Evolutionary conservation across 2,888 invertebrate genomes (phyloP).

Genomic region (Lochmaea capreae): DNA sequence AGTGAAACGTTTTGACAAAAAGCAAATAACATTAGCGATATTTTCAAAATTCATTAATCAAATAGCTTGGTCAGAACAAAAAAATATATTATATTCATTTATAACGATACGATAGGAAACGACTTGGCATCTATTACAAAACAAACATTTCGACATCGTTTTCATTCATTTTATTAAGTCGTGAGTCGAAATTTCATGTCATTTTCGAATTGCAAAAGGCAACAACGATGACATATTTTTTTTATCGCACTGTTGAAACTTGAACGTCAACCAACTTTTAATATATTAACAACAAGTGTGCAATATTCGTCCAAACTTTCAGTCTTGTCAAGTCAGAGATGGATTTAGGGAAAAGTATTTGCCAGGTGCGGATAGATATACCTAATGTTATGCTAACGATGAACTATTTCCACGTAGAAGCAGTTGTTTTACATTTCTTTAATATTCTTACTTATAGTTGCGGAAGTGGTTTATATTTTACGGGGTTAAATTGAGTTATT

Average conservation of each 20-base stretch:
- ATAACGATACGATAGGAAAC: slow-evolving; percentile 18
- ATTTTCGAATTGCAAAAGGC: slow-evolving; percentile 36
- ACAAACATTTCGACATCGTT: slow-evolving; percentile 29
- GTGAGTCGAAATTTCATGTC: slow-evolving; percentile 35
- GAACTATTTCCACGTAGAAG: no score
- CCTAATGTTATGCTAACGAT: background rate
- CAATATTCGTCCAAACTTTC: slow-evolving; percentile 33
- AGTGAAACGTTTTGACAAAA: background rate
- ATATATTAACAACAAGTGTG: slow-evolving; percentile 48
- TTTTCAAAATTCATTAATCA: background rate
- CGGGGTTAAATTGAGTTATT: no score
- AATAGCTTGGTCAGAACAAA: background rate
- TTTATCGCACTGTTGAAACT: slow-evolving; percentile 43
- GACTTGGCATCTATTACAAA: slow-evolving; percentile 31
- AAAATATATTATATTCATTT: background rate
- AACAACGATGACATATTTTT: slow-evolving; percentile 37
- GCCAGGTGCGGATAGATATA: slow-evolving; percentile 8
- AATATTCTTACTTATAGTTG: no score
- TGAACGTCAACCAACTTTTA: slow-evolving; percentile 41
- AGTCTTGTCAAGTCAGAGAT: slow-evolving; percentile 5
- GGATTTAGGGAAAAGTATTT: slow-evolving; percentile 12
- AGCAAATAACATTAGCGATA: background rate
- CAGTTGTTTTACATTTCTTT: no score
- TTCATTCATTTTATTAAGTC: slow-evolving; percentile 38
- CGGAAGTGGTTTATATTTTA: no score